Conservation (phyloP, 2,113 vertebrate species). For the Catharus bicknelli region DNA sequence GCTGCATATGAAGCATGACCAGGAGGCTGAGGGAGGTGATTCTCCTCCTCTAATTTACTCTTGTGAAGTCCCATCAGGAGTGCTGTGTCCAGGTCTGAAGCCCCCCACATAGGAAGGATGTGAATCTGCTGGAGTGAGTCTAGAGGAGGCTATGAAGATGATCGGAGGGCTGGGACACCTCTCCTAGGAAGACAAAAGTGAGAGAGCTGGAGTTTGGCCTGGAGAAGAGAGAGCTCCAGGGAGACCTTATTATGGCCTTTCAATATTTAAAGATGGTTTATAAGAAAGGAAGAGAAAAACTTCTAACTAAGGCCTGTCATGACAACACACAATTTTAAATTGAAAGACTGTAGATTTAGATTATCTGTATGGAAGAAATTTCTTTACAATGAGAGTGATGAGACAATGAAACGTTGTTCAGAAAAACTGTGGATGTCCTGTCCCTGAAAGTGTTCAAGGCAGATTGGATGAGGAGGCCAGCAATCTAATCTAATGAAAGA, state of each 20-base stretch:
- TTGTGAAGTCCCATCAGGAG: fast-evolving
- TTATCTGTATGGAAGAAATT: background rate
- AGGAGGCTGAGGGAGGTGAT: background rate
- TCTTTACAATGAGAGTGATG: background rate
- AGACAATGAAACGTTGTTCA: background rate
- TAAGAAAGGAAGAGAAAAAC: background rate
- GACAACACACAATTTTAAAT: background rate
- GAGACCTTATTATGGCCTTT: background rate
- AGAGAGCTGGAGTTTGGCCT: background rate
- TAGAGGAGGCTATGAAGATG: background rate
- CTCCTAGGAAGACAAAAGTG: background rate
- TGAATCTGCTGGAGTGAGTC: fast-evolving
- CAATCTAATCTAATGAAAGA: background rate
- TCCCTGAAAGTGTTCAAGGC: background rate
- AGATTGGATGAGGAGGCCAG: background rate
- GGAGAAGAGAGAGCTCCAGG: background rate
- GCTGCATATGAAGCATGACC: fast-evolving
- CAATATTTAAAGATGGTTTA: background rate
- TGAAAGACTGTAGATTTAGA: background rate
- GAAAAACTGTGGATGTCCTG: background rate
- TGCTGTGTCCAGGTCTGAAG: background rate
- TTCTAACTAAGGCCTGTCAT: background rate
- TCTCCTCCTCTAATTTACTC: background rate
- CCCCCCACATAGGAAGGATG: fast-evolving
- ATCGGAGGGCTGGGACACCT: fast-evolving